Conservation (phyloP, 2,797 vertebrate genomes). For the Acridotheres tristis region DNA sequence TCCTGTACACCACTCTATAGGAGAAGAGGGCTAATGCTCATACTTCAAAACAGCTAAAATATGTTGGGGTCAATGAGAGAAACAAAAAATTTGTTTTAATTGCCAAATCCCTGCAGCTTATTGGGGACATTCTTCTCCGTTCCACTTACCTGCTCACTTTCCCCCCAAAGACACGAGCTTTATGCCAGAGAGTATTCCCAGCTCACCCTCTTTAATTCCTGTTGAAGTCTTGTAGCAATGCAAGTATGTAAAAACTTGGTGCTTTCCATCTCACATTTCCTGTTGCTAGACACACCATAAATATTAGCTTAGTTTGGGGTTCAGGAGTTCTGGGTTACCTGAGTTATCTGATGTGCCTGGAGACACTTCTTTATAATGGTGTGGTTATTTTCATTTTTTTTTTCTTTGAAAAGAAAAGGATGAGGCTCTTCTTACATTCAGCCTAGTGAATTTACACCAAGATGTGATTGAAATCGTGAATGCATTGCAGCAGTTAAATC, state of each 20-base stretch:
- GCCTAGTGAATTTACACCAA: neutral
- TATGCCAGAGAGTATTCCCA: neutral
- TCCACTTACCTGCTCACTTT: neutral
- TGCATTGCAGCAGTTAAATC: neutral
- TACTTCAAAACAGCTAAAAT: neutral
- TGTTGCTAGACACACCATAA: neutral
- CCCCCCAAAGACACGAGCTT: neutral
- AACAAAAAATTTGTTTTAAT: neutral
- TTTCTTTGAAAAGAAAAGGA: neutral
- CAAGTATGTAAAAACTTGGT: neutral
- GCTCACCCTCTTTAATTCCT: neutral
- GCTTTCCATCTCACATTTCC: neutral
- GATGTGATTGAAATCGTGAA: neutral
- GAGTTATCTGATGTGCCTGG: neutral
- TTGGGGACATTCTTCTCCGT: neutral
- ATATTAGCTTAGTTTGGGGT: neutral
- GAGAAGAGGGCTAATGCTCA: neutral
- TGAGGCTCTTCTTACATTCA: neutral
- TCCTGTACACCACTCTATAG: neutral
- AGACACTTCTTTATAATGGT: neutral
- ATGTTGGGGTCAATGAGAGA: neutral
- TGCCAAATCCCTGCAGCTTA: neutral
- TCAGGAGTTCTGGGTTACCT: neutral
- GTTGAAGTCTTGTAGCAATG: neutral
- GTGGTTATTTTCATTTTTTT: neutral